Evolutionary conservation across 23 tunicate species (phyloP), one percentile per base, ranked within the genome.

Genomic region (Pegea sp.): DNA sequence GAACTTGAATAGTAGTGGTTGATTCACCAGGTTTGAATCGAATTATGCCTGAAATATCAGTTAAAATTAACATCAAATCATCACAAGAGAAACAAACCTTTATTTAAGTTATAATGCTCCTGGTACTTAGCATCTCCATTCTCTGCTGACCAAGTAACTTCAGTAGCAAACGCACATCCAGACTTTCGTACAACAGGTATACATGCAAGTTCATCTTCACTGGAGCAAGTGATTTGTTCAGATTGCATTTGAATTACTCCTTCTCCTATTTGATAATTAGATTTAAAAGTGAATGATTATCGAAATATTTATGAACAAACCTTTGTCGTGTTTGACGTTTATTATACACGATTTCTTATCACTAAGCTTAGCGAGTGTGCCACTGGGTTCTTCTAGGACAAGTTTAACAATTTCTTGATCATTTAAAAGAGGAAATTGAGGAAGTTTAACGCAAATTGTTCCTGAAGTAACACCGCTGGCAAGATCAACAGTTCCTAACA

Each of bases 11-110:
- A 33, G 52, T 69, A 1, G 84, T 58, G 42, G 69, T 77, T 20
- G 43, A 33, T 74, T 84, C 95, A 20, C 95, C 95, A 21, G 76
- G 76, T 64, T 78, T 73, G 71, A 84, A 84, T 62, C 70, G 68
- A 11, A 84, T 46, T 22, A 58, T 44, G 6, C 95, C 95, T 84
- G 46, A 38, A 38, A 38, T 38, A 16, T 38, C 16, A n/a, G n/a
- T n/a, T n/a, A n/a, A n/a, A n/a, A n/a, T n/a, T n/a, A n/a, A n/a
- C n/a, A n/a, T n/a, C n/a, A n/a, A n/a, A n/a, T n/a, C n/a, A n/a
- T n/a, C n/a, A n/a, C n/a, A 38, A 11, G 16, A 38, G 16, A 11
- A 38, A 38, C 46, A 8, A 8, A 81, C 93, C 93, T 60, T 44
- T 26, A n/a, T 56, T 59, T 2, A 57, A 54, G 16, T 72, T 60